These are phyloP conservation scores for Cherax quadricarinatus DNA, from an alignment of 1,140 invertebrate species.

Conservation along the genomic window DNA sequence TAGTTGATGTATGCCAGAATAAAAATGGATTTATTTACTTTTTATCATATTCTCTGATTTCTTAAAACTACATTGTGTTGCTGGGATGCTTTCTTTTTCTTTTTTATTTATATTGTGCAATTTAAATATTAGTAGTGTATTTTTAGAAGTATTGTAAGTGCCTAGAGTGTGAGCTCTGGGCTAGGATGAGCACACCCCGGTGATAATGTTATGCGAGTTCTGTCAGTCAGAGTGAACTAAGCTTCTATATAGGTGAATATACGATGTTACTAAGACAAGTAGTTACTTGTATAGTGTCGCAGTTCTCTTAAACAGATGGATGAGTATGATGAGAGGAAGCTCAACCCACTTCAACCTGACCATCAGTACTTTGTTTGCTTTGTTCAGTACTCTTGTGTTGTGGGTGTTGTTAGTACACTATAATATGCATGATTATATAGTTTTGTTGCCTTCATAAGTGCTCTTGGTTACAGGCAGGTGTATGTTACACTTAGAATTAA, in stretches of 20 bases:
- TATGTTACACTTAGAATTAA: background rate
- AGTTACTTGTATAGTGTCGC: background rate
- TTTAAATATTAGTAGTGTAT: background rate
- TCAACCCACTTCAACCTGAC: background rate
- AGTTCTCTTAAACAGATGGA: background rate
- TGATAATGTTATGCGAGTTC: background rate
- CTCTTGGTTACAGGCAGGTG: constrained; percentile 1
- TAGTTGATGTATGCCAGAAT: too few relatives aligned
- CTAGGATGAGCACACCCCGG: background rate
- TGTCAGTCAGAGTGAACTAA: background rate
- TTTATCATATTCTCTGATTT: background rate
- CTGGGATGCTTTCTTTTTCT: background rate
- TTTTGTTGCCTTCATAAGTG: background rate
- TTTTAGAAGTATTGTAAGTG: background rate
- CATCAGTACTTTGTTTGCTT: background rate
- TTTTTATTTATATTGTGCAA: background rate
- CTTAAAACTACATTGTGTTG: background rate
- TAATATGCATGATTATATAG: background rate
- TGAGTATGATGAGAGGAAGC: background rate
- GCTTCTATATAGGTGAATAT: background rate
- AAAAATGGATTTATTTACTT: background rate
- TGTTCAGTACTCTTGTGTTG: background rate
- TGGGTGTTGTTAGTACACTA: background rate
- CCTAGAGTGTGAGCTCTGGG: background rate
- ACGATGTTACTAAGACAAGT: background rate